A percentile compares a stretch with the other conserved stretches of the same genome.
Evolutionary conservation across 2,888 invertebrate species (phyloP).

Genomic region (Clostera curtula): DNA sequence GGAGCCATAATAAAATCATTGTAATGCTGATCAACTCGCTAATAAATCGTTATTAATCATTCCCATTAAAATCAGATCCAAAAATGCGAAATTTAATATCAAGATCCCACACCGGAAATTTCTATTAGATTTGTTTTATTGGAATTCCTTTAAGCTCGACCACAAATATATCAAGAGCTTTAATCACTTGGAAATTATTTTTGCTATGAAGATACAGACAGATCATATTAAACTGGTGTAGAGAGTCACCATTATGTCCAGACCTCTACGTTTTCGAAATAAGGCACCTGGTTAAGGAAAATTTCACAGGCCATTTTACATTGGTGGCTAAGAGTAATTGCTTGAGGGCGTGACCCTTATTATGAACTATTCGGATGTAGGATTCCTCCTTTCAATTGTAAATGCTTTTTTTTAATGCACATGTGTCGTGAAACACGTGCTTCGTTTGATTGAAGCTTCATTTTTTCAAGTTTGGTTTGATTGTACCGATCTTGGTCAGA

Average conservation of each 20-base stretch:
- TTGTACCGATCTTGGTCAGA: constrained; percentile 18
- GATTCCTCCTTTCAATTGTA: constrained; percentile 34
- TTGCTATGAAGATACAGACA: too few species aligned
- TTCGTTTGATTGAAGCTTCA: constrained; percentile 24
- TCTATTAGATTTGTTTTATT: too few species aligned
- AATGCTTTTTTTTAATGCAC: constrained; percentile 27
- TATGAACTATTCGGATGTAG: constrained; percentile 15
- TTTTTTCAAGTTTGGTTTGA: constrained; percentile 26
- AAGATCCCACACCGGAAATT: too few species aligned
- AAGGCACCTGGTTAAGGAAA: neutral
- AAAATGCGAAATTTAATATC: too few species aligned
- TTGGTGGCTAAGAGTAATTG: constrained; percentile 13
- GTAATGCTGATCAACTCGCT: too few species aligned
- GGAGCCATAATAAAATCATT: too few species aligned
- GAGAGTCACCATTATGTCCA: constrained; percentile 4
- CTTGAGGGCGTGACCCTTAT: constrained; percentile 14
- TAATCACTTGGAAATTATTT: too few species aligned
- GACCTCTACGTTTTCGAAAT: constrained; percentile 2
- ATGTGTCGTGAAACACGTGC: constrained; percentile 38
- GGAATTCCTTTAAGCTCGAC: too few species aligned
- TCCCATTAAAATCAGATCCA: too few species aligned
- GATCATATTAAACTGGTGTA: too few species aligned
- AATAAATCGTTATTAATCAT: too few species aligned
- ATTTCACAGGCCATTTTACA: constrained; percentile 5
- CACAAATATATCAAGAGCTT: too few species aligned